A percentile compares a stretch with the other conserved stretches of the same genome.
Conservation (phyloP, 2,888 invertebrate genomes). For the Eucriotettix oculatus region DNA sequence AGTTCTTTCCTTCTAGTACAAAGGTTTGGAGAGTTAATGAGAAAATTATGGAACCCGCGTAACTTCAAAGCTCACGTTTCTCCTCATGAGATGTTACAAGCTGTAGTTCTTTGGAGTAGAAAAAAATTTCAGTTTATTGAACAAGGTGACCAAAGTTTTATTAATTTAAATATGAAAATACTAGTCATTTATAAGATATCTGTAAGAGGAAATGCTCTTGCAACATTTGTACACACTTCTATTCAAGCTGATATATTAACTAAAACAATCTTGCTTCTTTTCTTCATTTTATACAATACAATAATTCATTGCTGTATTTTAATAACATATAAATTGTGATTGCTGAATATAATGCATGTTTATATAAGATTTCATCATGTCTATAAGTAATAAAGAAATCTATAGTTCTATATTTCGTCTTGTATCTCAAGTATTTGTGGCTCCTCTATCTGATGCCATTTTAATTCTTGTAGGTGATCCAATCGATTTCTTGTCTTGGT, state of each 20-base stretch:
- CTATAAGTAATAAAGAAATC: no score
- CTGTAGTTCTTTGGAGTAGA: constrained; percentile 91
- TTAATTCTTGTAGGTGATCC: constrained; percentile 67
- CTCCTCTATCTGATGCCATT: background rate
- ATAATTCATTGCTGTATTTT: no score
- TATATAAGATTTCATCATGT: no score
- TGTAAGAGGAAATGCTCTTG: background rate
- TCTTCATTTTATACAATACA: no score
- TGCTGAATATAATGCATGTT: no score
- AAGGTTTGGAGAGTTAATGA: constrained; percentile 83
- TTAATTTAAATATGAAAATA: background rate
- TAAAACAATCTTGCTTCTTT: no score
- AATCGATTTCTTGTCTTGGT: constrained; percentile 95
- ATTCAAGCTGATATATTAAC: background rate
- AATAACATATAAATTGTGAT: no score
- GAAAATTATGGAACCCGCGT: constrained; percentile 97
- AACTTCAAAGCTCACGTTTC: constrained; percentile 99
- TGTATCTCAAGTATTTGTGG: no score
- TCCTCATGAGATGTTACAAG: constrained; percentile 99
- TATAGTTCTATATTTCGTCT: no score
- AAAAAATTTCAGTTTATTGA: constrained; percentile 96
- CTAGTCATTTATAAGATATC: no score
- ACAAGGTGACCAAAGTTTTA: constrained; percentile 50
- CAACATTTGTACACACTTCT: background rate
- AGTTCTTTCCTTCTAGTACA: constrained; percentile 82